Evolutionary conservation across 1,140 invertebrate species (phyloP), one percentile per base, ranked within the genome.

Genomic region (Drosophila persimilis): DNA sequence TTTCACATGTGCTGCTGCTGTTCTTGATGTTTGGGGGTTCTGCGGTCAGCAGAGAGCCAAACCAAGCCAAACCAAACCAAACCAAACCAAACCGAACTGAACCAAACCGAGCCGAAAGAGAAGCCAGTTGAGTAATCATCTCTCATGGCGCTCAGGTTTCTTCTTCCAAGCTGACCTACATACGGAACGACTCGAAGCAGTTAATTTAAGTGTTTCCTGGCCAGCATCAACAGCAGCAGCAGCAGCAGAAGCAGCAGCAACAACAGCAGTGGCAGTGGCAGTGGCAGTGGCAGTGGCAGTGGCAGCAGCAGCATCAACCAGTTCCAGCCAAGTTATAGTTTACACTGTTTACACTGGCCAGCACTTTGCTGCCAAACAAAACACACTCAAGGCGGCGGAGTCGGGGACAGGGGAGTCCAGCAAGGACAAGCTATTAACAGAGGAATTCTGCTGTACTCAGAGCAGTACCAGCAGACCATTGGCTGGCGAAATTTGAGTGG

Each of bases 161-260:
- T 81, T 77, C 81, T 81, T 58, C 53, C 83, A 58, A 78, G 69
- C 65, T 86, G 81, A 86, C 81, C 81, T 78, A 86, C 83, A 86
- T 86, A 71, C 62, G 35, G 69, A 31, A 51, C 64, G 56, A 73
- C 67, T 53, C 59, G 61, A 70, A 55, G 70, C 74, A 86, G 81
- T 81, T 86, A 86, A 86, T 86, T 86, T 88, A 86, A 86, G 81
- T 86, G 81, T 78, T 86, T 86, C 81, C 83, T 88, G 81, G 73
- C 73, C 72, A 50, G 59, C 59, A 26, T 29, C 58, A 47, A 44
- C 65, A 46, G 8, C 50, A 69, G 51, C 63, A 45, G 20, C 50
- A 20, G 50, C 54, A 54, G 45, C 64, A 46, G 43, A 24, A 8
- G 29, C 24, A 29, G 6, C 7, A 8, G 4, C 24, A 26, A 5